Evolutionary conservation across 2,797 vertebrate genomes (phyloP), one percentile per base, ranked within the genome.

Genomic region (Halcyon leucocephala): DNA sequence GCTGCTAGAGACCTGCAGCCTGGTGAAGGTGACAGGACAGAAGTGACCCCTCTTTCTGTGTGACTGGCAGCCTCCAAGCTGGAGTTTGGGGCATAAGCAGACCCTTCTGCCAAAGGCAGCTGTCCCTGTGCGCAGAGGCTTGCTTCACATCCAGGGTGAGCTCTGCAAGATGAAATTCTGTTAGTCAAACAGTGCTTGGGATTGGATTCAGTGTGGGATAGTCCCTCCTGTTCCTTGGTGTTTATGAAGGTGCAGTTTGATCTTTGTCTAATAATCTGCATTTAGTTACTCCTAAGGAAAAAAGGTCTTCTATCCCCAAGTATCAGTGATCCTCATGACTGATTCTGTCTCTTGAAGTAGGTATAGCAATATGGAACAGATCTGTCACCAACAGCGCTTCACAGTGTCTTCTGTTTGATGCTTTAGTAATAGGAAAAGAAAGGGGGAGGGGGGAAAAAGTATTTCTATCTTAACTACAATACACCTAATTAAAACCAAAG

Each of bases 401-500:
- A 26, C 46, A 55, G 33, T 48, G 16, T 83, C 46, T 71, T 86
- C 76, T 42, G 5, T 39, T 61, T 44, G 39, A 8, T 80, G 48
- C 49, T 66, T 71, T 49, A 66, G n/a, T 57, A 71, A 58, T 24
- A 35, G 55, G 26, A 71, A 22, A 90, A 80, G 11, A 17, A 42
- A 33, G 28, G 49, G 49, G 28, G 49, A 42, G 42, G 42, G 42
- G 42, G 49, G 8, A 29, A 69, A 28, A 62, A 57, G 2, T 64
- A 44, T 78, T 89, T 80, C 73, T n/a, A 17, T 86, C 49, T 87
- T 83, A 72, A n/a, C 54, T 58, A 49, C 69, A 86, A 69, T 72
- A 37, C 19, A 85, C 51, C 80, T 86, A 90, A 93, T 95, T 90
- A 94, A 90, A 96, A 89, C 10, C 31, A 51, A 67, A 29, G 31